Conservation (phyloP, 2,888 invertebrate genomes). For the Drosophila meridionalis region DNA sequence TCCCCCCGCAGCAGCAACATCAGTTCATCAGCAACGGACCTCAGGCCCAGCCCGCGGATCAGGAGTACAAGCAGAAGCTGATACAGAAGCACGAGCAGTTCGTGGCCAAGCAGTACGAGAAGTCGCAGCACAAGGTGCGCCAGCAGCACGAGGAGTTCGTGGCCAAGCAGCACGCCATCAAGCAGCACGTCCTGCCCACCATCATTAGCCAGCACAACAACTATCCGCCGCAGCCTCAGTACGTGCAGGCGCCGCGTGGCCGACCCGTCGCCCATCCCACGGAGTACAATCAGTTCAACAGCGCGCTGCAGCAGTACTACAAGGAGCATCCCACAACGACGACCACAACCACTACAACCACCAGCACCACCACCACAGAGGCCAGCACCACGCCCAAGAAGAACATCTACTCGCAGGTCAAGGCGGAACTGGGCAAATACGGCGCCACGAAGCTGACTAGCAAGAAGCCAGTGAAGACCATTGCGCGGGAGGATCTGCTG, state of each 20-base stretch:
- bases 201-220: conserved; percentile 84
- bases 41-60: conserved; percentile 85
- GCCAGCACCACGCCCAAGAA: conserved; percentile 86
- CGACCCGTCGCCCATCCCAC: conserved; percentile 87
- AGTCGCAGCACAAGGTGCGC: conserved; percentile 91
- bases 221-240: conserved; percentile 62
- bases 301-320: conserved; percentile 89
- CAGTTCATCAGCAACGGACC: conserved; percentile 61
- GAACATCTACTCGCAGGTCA: conserved; percentile 87
- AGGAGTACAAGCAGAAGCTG: conserved; percentile 89
- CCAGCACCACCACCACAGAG: conserved; percentile 87
- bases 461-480: conserved; percentile 86
- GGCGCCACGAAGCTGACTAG: conserved; percentile 66
- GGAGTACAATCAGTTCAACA: conserved; percentile 88
- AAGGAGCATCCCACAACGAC: conserved; percentile 89
- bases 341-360: conserved; percentile 89
- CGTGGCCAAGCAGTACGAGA: conserved; percentile 92
- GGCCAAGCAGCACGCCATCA: conserved; percentile 89
- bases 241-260: conserved; percentile 83
- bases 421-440: conserved; percentile 85
- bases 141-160: conserved; percentile 90
- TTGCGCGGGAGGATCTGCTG: conserved; percentile 89
- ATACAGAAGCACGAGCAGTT: conserved; percentile 92
- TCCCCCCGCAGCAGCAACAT: conserved; percentile 51
- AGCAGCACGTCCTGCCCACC: conserved; percentile 82